Percentiles rank a stretch among this genome's conserved stretches.
Evolutionary conservation across 2,888 invertebrate species (phyloP).

Genomic region (Drosophila buzzatii): DNA sequence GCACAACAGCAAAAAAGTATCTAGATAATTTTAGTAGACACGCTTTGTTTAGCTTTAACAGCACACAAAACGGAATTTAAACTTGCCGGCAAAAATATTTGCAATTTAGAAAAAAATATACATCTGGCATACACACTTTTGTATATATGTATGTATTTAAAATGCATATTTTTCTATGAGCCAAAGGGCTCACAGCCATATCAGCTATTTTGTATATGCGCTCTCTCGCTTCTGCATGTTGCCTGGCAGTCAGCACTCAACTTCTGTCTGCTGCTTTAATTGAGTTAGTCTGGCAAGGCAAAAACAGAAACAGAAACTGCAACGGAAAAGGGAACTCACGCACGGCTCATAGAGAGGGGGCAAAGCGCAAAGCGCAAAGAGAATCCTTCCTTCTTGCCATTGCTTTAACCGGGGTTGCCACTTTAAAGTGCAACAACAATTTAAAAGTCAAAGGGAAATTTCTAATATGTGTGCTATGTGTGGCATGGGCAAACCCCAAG

Average conservation of each 20-base stretch:
- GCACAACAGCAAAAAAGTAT: constrained; percentile 60
- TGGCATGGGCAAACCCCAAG: neutral
- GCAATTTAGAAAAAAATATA: constrained; percentile 30
- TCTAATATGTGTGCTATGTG: constrained; percentile 2
- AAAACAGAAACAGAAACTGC: constrained; percentile 36
- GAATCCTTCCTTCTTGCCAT: constrained; percentile 20
- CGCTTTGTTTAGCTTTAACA: constrained; percentile 46
- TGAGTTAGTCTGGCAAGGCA: constrained; percentile 75
- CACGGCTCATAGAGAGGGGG: constrained; percentile 13
- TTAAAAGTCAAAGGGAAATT: constrained; percentile 16
- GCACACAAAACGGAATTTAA: constrained; percentile 27
- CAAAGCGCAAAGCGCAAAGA: constrained; percentile 18
- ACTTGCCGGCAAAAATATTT: constrained; percentile 43
- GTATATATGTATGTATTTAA: neutral
- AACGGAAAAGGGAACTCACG: constrained; percentile 31
- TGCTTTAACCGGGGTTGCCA: constrained; percentile 7
- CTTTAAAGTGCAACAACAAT: constrained; percentile 36
- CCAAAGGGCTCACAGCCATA: constrained; percentile 35
- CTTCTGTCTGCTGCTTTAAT: constrained; percentile 76
- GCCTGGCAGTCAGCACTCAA: constrained; percentile 63
- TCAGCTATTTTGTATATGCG: constrained; percentile 18
- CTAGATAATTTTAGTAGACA: constrained; percentile 60
- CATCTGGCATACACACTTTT: neutral
- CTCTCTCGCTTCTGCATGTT: constrained; percentile 41
- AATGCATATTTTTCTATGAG: constrained; percentile 30